Evolutionary conservation across 2,797 vertebrate genomes (phyloP).

Genomic region (Lacerta agilis): DNA sequence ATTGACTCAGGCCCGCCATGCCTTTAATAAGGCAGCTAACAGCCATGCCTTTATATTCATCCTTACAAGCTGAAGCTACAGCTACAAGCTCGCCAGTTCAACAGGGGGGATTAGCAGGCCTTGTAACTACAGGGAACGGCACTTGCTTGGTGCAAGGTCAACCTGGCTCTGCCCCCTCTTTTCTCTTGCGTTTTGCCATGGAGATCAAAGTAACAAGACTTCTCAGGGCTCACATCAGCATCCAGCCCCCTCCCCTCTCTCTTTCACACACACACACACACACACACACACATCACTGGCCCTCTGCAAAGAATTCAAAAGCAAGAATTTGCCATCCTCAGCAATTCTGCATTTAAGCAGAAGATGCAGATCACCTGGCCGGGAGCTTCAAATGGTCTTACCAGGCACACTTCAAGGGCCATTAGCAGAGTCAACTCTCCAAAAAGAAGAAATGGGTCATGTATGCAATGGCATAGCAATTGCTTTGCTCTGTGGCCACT

Average conservation of each 20-base stretch:
- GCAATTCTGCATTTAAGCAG: not conserved
- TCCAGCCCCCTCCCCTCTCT: not conserved
- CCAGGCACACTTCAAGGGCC: not conserved
- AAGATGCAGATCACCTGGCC: not conserved
- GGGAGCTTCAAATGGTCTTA: not conserved
- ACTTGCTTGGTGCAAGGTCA: not conserved
- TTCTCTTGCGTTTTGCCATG: slow-evolving; percentile 33
- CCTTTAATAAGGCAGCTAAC: slow-evolving; percentile 64
- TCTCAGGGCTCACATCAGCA: not conserved
- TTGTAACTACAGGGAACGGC: slow-evolving; percentile 46
- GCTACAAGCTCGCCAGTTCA: slow-evolving; percentile 38
- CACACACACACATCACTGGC: too few species aligned
- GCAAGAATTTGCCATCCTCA: not conserved
- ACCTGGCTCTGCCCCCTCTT: not conserved
- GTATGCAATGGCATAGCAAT: not conserved
- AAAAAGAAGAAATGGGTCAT: not conserved
- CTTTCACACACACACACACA: too few species aligned
- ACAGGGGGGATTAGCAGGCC: slow-evolving; percentile 38
- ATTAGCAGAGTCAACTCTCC: not conserved
- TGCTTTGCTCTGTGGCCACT: not conserved
- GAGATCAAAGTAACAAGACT: slow-evolving; percentile 35
- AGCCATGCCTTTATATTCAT: slow-evolving; percentile 50
- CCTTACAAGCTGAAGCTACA: slow-evolving; percentile 47
- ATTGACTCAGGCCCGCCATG: slow-evolving; percentile 49
- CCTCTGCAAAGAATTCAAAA: not conserved